phyloP scores from a whole-genome alignment of 1,140 invertebrate species.

The Habropoda laboriosa region DNA sequence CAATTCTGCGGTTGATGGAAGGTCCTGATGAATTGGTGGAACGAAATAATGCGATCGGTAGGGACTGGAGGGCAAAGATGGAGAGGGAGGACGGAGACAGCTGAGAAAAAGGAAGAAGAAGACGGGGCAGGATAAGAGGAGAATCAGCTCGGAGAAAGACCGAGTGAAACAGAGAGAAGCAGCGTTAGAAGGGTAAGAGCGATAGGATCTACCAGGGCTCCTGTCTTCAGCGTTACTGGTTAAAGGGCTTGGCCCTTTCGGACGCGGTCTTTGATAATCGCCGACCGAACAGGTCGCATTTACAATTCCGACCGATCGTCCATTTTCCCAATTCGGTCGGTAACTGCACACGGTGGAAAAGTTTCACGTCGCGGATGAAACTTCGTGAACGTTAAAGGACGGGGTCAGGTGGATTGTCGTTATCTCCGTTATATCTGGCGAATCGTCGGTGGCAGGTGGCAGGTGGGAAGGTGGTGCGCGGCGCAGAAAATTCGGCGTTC shows the following conservation, averaged over 20 bases:
- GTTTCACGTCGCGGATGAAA: neutral
- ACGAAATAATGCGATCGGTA: conserved; percentile 46
- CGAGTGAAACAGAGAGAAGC: conserved; percentile 20
- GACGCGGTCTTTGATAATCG: conserved; percentile 73
- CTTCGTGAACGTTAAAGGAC: neutral
- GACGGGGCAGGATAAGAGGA: neutral
- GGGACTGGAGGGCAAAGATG: neutral
- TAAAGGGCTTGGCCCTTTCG: conserved; percentile 56
- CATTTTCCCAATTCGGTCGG: too few relatives aligned
- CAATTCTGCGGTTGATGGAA: conserved; percentile 42
- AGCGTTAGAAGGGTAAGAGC: conserved; percentile 41
- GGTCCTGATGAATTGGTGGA: conserved; percentile 39
- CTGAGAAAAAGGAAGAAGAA: conserved; percentile 2
- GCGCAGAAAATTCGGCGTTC: neutral
- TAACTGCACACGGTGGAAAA: too few relatives aligned
- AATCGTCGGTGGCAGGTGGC: conserved; percentile 8
- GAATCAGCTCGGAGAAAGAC: conserved; percentile 33
- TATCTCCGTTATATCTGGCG: neutral
- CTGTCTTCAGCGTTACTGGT: conserved; percentile 77
- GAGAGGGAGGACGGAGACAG: neutral
- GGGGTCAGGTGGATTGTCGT: neutral
- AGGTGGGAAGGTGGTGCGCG: too few relatives aligned
- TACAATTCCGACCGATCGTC: too few relatives aligned
- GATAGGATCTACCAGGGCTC: conserved; percentile 76
- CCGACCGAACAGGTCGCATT: conserved; percentile 62